These are phyloP conservation scores for Coptodon bakossiorum DNA, from an alignment of 2,113 vertebrate genomes.

Conservation along the genomic window DNA sequence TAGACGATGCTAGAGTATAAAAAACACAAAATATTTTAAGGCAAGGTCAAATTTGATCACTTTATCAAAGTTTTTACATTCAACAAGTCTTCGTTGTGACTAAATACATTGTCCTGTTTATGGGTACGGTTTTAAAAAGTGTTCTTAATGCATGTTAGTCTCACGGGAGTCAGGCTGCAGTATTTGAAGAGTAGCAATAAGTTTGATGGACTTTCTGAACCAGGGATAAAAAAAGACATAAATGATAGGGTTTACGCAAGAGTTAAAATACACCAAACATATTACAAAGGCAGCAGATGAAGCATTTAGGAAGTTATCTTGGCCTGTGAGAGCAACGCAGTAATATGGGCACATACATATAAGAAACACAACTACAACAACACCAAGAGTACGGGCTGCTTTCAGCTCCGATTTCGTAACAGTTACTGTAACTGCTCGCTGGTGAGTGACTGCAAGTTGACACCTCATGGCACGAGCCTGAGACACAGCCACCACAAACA, in stretches of 20 bases:
- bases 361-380: not conserved
- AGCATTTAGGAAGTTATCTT: not conserved
- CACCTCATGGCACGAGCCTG: not conserved
- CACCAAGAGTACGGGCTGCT: not conserved
- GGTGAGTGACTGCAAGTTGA: not conserved
- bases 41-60: not conserved
- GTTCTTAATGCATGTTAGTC: not conserved
- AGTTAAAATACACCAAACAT: not conserved
- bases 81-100: not conserved
- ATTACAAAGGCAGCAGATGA: not conserved
- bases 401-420: not conserved
- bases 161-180: not conserved
- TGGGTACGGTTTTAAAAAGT: not conserved
- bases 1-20: not conserved
- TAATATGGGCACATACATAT: not conserved
- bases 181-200: not conserved
- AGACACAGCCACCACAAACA: not conserved
- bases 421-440: not conserved
- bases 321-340: not conserved
- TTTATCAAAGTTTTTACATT: not conserved
- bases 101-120: not conserved
- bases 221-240: not conserved
- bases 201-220: not conserved
- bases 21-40: not conserved
- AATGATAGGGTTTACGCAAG: not conserved